Percentiles rank a stretch among this genome's conserved stretches.
Conservation (phyloP, 2,797 vertebrate species). For the Yasuhikotakia modesta region DNA sequence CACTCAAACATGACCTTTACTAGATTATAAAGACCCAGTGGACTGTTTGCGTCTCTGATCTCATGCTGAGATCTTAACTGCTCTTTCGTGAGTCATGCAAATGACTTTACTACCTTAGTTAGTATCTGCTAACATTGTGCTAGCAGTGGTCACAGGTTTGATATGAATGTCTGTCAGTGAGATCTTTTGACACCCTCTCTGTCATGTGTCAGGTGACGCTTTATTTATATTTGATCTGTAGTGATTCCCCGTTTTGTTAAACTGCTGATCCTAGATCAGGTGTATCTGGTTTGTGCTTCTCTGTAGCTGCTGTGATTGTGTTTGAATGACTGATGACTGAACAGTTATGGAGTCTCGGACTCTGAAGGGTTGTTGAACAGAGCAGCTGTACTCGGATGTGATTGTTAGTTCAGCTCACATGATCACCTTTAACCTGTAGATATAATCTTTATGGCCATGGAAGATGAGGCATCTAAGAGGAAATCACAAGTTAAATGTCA, state of each 20-base stretch:
- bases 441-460: conserved; percentile 14
- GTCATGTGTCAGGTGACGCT: conserved; percentile 4
- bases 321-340: too few species aligned
- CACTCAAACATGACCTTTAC: conserved; percentile 15
- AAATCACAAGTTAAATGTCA: conserved; percentile 28
- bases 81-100: too few species aligned
- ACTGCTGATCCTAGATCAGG: not conserved
- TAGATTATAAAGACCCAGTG: conserved; percentile 5
- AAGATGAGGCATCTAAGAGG: conserved; percentile 11
- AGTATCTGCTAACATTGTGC: not conserved
- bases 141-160: not conserved
- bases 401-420: not conserved
- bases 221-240: not conserved
- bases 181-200: not conserved
- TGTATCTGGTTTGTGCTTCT: conserved; percentile 1
- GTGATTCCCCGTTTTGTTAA: not conserved
- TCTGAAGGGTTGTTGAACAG: not conserved
- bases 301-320: too few species aligned
- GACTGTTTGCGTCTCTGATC: not conserved
- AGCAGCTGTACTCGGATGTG: not conserved
- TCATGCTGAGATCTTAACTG: not conserved
- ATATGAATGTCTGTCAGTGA: not conserved
- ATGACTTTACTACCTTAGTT: too few species aligned
- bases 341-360: too few species aligned
- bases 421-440: conserved; percentile 25